Evolutionary conservation across 2,113 vertebrate species (phyloP).

Genomic region (Neodontobutis hainanensis): DNA sequence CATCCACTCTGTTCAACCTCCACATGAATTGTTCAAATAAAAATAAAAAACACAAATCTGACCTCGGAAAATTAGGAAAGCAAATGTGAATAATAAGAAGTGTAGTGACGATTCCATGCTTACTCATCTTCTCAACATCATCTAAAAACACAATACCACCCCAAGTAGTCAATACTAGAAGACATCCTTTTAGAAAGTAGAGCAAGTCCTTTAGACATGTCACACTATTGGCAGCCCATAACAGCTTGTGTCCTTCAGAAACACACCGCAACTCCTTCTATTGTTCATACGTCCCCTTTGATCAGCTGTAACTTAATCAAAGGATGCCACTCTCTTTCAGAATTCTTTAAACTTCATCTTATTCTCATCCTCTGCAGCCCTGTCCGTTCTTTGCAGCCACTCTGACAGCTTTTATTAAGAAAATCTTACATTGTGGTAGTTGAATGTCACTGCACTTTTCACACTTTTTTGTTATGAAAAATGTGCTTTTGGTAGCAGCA

Average conservation of each 20-base stretch:
- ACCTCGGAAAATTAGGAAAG: too few relatives aligned
- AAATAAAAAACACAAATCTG: too few relatives aligned
- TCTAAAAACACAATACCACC: too few relatives aligned
- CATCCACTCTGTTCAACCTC: too few relatives aligned
- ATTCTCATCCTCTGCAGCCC: neutral
- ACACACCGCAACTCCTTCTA: neutral
- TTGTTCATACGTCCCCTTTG: neutral
- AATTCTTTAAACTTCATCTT: neutral
- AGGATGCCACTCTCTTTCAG: too few relatives aligned
- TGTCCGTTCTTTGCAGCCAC: slow-evolving; percentile 9
- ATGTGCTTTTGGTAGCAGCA: neutral
- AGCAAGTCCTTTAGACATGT: neutral
- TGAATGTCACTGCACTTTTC: slow-evolving; percentile 29
- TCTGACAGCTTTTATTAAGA: slow-evolving; percentile 8
- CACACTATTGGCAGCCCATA: too few relatives aligned
- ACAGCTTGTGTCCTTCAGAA: neutral
- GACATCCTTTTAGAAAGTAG: neutral
- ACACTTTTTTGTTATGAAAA: slow-evolving; percentile 6
- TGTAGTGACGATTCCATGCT: too few relatives aligned
- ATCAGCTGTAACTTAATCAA: neutral
- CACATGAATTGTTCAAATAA: too few relatives aligned
- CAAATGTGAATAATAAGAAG: too few relatives aligned
- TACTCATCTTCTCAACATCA: too few relatives aligned
- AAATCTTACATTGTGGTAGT: neutral
- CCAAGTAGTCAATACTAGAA: neutral